These are phyloP conservation scores for Physocephala rufipes DNA, from an alignment of 2,888 invertebrate genomes.

Conservation along the genomic window DNA sequence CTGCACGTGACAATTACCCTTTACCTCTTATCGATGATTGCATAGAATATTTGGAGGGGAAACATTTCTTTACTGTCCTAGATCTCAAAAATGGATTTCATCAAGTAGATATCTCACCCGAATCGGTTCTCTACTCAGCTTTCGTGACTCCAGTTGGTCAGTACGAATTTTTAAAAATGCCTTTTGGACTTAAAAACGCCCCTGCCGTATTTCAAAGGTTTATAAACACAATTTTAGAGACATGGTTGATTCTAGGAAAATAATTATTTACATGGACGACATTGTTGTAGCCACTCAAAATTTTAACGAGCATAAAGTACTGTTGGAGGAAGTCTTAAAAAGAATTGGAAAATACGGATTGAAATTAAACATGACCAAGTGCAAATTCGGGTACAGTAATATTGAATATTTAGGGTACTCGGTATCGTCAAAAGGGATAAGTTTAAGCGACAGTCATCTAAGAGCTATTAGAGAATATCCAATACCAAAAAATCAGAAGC, in stretches of 20 bases:
- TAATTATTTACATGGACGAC: constrained; percentile 50
- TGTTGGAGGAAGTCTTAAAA: constrained; percentile 41
- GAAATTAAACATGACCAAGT: not conserved
- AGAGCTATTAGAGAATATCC: not conserved
- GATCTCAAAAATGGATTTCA: constrained; percentile 4
- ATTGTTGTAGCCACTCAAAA: constrained; percentile 44
- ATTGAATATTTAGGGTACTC: constrained; percentile 47
- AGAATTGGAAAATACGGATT: constrained; percentile 23
- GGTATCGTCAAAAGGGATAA: constrained; percentile 35
- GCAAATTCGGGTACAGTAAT: constrained; percentile 38
- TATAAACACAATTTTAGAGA: not conserved
- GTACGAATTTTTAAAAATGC: constrained; percentile 8
- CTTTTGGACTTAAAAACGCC: constrained; percentile 3
- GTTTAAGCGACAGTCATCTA: not conserved
- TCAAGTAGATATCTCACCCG: not conserved
- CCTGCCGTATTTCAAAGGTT: not conserved
- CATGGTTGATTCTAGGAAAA: constrained; percentile 2
- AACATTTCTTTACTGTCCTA: not conserved
- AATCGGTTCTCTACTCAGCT: not conserved
- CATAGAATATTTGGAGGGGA: not conserved
- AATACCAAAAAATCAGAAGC: constrained; percentile 17
- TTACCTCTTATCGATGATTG: constrained; percentile 2
- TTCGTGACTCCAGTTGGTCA: not conserved
- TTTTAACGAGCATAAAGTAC: constrained; percentile 29
- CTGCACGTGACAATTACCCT: not conserved